Conservation (phyloP, 2,113 vertebrate genomes). For the Phylloscopus trochilus region DNA sequence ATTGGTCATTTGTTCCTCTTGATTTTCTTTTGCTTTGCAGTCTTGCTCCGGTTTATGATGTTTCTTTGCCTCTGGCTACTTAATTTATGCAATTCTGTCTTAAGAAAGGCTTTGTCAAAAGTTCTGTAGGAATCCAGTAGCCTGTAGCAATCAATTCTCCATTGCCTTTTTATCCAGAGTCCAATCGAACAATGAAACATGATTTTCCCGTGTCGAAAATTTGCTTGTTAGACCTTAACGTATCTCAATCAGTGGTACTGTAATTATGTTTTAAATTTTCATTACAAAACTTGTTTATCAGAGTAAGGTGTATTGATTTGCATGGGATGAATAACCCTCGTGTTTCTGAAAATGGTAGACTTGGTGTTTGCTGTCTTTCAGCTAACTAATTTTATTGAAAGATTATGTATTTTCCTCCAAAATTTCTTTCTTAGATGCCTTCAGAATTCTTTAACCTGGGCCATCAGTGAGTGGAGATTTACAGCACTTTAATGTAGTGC, state of each 20-base stretch:
- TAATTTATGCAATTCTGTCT: slow-evolving; percentile 8
- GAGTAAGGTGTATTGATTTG: slow-evolving; percentile 16
- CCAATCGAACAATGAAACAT: not conserved
- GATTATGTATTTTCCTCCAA: not conserved
- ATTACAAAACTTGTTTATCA: slow-evolving; percentile 8
- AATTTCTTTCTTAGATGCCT: not conserved
- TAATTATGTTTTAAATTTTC: slow-evolving; percentile 38
- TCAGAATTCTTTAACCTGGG: not conserved
- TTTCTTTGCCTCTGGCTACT: not conserved
- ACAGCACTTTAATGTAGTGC: not conserved
- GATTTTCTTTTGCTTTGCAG: not conserved
- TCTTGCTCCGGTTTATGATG: not conserved
- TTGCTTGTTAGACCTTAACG: not conserved
- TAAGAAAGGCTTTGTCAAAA: not conserved
- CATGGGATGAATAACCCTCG: not conserved
- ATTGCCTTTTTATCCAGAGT: not conserved
- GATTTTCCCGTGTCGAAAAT: not conserved
- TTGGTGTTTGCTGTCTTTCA: not conserved
- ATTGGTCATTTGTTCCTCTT: not conserved
- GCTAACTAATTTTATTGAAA: not conserved
- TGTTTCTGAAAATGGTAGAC: not conserved
- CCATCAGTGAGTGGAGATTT: not conserved
- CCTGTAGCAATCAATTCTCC: not conserved
- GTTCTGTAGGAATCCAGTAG: not conserved
- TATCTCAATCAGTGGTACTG: not conserved